These are phyloP conservation scores for Schizothorax lantsangensis DNA, from an alignment of 2,797 vertebrate species.

Conservation along the genomic window DNA sequence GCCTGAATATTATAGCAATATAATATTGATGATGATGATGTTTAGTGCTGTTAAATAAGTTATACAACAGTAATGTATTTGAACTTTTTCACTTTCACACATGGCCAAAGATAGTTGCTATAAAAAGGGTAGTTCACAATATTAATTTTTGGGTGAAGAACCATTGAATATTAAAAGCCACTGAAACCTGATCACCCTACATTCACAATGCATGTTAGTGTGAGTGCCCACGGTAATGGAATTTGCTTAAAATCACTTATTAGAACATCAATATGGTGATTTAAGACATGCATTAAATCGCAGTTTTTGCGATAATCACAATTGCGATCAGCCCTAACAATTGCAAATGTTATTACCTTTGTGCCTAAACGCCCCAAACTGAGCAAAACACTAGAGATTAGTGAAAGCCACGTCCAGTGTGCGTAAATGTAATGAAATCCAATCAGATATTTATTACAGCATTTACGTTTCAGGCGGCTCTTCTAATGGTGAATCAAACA, in stretches of 20 bases:
- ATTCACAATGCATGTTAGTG: neutral
- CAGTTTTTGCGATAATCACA: neutral
- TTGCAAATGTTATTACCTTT: neutral
- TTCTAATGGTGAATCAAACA: conserved; percentile 36
- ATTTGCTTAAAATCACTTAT: neutral
- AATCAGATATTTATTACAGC: conserved; percentile 35
- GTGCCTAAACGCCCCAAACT: neutral
- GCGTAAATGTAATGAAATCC: conserved; percentile 12
- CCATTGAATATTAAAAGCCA: neutral
- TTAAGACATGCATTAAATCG: neutral
- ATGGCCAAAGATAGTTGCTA: neutral
- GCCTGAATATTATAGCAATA: neutral
- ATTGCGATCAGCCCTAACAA: neutral
- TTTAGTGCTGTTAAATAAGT: neutral
- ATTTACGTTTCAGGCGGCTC: conserved; percentile 26
- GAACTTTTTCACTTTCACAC: neutral
- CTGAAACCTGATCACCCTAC: neutral
- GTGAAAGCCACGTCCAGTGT: neutral
- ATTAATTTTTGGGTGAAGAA: neutral
- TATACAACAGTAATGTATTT: neutral
- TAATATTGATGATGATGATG: neutral
- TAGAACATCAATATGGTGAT: neutral
- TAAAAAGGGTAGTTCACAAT: neutral
- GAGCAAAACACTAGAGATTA: conserved; percentile 19
- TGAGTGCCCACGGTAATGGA: no score